A percentile compares a stretch with the other conserved stretches of the same genome.
Evolutionary conservation across 2,113 vertebrate genomes (phyloP).

Genomic region (Plectropomus leopardus): DNA sequence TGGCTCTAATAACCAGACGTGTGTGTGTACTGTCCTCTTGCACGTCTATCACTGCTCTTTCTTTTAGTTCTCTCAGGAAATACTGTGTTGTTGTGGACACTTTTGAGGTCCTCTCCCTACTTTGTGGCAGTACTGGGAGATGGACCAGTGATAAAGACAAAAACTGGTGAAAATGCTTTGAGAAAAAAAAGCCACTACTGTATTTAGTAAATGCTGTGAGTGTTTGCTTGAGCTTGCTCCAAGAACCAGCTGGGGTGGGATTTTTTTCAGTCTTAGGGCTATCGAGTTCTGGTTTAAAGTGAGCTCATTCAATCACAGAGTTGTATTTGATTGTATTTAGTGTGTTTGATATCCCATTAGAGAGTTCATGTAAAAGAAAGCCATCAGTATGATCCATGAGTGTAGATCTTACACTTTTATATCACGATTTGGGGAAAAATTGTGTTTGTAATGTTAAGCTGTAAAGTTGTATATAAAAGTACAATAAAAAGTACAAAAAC

Average conservation of each 20-base stretch:
- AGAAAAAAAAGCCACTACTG: slow-evolving; percentile 24
- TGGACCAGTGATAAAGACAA: slow-evolving; percentile 52
- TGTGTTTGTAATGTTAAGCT: slow-evolving; percentile 65
- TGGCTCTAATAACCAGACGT: slow-evolving; percentile 10
- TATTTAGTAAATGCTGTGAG: slow-evolving; percentile 58
- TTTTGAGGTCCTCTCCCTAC: slow-evolving; percentile 43
- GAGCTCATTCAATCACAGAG: slow-evolving; percentile 41
- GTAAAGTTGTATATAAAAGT: slow-evolving; percentile 67
- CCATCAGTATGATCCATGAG: slow-evolving; percentile 52
- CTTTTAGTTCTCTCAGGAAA: slow-evolving; percentile 79
- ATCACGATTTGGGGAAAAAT: slow-evolving; percentile 34
- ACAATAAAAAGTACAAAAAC: slow-evolving; percentile 27
- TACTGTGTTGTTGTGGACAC: slow-evolving; percentile 29
- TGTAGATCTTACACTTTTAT: slow-evolving; percentile 57
- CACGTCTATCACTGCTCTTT: slow-evolving; percentile 42
- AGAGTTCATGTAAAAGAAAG: slow-evolving; percentile 55
- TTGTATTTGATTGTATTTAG: slow-evolving; percentile 59
- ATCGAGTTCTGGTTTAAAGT: slow-evolving; percentile 24
- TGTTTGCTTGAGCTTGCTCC: slow-evolving; percentile 49
- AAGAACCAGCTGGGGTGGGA: slow-evolving; percentile 34
- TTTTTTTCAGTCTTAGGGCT: slow-evolving; percentile 48
- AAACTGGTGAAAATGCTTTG: slow-evolving; percentile 33
- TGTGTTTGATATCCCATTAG: slow-evolving; percentile 30
- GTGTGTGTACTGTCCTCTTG: background rate
- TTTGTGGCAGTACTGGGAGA: slow-evolving; percentile 21